Conservation (phyloP, 2,888 invertebrate genomes). For the Operophtera brumata region DNA sequence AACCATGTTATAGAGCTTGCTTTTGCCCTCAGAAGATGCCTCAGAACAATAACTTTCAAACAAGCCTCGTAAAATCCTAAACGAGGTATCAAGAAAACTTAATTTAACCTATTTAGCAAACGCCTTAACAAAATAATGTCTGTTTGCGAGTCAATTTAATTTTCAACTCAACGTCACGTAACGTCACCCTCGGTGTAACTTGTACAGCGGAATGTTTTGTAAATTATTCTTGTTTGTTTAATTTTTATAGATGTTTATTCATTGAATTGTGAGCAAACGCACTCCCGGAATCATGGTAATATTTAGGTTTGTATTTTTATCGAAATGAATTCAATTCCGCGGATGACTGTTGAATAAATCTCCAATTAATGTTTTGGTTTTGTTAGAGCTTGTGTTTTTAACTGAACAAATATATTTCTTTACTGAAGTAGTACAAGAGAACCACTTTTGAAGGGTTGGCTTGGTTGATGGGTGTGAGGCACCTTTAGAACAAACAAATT, state of each 20-base stretch:
- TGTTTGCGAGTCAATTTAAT: neutral
- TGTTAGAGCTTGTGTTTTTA: neutral
- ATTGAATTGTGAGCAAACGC: conserved; percentile 26
- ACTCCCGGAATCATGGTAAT: conserved; percentile 27
- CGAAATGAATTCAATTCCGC: conserved; percentile 18
- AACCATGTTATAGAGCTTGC: too few relatives aligned
- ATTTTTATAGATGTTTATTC: conserved; percentile 30
- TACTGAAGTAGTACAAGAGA: too few relatives aligned
- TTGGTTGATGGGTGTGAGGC: too few relatives aligned
- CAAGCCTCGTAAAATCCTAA: too few relatives aligned
- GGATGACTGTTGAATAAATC: conserved; percentile 8
- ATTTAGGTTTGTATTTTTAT: conserved; percentile 31
- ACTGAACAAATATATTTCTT: too few relatives aligned
- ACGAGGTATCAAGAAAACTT: too few relatives aligned
- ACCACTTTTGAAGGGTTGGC: too few relatives aligned
- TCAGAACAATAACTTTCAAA: too few relatives aligned
- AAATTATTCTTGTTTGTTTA: conserved; percentile 26
- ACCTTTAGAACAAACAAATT: too few relatives aligned
- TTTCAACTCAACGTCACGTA: neutral
- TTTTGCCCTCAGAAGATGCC: too few relatives aligned
- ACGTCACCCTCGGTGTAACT: conserved; percentile 3
- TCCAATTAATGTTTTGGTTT: conserved; percentile 11
- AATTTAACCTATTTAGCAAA: neutral
- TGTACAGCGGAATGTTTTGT: conserved; percentile 15
- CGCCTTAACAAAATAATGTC: neutral